Evolutionary conservation across 2,888 invertebrate species (phyloP).

Genomic region (Cybosia mesomella): DNA sequence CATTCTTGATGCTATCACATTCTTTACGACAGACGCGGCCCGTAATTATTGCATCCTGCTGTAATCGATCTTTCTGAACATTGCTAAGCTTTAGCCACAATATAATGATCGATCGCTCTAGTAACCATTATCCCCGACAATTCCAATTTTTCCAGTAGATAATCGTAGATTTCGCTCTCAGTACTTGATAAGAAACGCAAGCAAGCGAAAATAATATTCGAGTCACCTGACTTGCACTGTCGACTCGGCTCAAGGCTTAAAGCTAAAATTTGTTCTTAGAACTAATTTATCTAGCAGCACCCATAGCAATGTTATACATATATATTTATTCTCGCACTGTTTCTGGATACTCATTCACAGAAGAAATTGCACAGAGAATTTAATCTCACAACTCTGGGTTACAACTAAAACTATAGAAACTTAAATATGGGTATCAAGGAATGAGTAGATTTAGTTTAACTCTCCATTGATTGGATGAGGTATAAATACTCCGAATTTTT

Average conservation of each 20-base stretch:
- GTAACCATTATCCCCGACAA: conserved; percentile 10
- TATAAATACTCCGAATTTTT: no score
- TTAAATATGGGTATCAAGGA: not conserved
- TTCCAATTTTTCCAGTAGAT: not conserved
- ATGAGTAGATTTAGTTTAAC: no score
- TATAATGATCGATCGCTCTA: conserved; percentile 14
- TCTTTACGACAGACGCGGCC: not conserved
- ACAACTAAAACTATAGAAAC: not conserved
- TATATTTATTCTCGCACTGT: not conserved
- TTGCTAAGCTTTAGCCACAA: conserved; percentile 4
- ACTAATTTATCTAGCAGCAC: not conserved
- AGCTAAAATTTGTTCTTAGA: not conserved
- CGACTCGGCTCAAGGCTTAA: not conserved
- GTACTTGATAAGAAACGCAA: not conserved
- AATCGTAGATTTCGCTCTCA: conserved; percentile 1
- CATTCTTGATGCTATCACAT: not conserved
- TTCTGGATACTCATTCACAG: not conserved
- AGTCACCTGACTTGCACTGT: conserved; percentile 1
- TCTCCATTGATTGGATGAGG: no score
- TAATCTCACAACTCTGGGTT: not conserved
- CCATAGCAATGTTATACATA: not conserved
- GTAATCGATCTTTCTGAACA: conserved; percentile 17
- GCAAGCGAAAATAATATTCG: conserved; percentile 9
- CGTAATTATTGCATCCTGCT: conserved; percentile 8
- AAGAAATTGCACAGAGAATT: not conserved